Evolutionary conservation across 2,113 vertebrate species (phyloP).

Genomic region (Hydrochoerus hydrochaeris): DNA sequence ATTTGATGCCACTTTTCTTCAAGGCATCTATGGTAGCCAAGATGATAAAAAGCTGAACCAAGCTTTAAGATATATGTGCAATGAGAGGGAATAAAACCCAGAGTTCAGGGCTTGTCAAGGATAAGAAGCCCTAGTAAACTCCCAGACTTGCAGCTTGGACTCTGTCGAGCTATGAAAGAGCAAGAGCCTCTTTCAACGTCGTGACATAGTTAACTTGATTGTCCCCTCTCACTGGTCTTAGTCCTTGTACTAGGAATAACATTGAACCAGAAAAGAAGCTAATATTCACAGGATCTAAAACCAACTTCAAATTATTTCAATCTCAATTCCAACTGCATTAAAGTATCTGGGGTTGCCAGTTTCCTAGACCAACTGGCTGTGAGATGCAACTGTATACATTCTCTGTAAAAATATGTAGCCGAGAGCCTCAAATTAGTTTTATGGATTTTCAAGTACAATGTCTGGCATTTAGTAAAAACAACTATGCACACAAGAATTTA

Average conservation of each 20-base stretch:
- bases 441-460: neutral
- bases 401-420: neutral
- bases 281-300: neutral
- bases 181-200: neutral
- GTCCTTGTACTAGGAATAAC: neutral
- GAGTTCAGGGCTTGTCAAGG: neutral
- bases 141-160: neutral
- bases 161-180: neutral
- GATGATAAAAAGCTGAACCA: neutral
- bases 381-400: neutral
- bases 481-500: neutral
- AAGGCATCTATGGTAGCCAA: neutral
- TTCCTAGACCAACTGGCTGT: neutral
- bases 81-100: neutral
- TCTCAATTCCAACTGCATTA: too few species aligned
- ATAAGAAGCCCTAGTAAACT: neutral
- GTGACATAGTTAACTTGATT: neutral
- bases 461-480: neutral
- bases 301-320: neutral
- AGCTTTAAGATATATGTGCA: neutral
- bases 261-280: neutral
- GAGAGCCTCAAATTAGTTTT: neutral
- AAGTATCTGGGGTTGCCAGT: neutral
- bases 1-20: conserved; percentile 23
- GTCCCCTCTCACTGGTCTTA: neutral